Base-by-base conservation (phyloP, 2,113 vertebrate species). In the Alaudala cheleensis region DNA sequence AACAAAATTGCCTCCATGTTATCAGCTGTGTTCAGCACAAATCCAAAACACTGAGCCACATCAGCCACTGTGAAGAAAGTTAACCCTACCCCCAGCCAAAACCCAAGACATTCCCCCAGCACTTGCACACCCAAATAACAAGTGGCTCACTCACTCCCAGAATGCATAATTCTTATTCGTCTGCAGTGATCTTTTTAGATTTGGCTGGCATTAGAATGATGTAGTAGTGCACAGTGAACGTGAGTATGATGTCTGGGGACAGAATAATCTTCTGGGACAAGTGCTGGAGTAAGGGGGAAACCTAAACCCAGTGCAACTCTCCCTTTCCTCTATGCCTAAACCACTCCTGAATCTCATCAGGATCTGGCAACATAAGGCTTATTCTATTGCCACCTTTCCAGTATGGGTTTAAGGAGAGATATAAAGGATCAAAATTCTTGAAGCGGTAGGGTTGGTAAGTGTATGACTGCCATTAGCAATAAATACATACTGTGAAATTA, bases 81-180 rank as follows among this genome's bases (percentile, higher is more conserved):
- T 51, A 66, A 20, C 10, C 50, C 58, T 11, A 44, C 12, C 8
- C 51, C 18, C 28, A 73, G 51, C 12, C 51, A 51, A 45, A 72
- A 73, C 1, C 6, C 44, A 65, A 9, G 0, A 1, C 10, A n/a
- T 24, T 26, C 4, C 9, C 17, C 14, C 14, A 33, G 17, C 21
- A 21, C 22, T 89, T 89, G 79, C 18, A 42, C 13, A 61, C 1
- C 10, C 7, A 49, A 31, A 22, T 37, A 66, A 23, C 9, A 81
- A 86, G 15, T 12, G 29, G 5, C 4, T 14, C 16, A 22, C 40
- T 50, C 37, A 40, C 25, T 15, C 58, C 44, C 44, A 64, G 53
- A 90, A 45, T 66, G 23, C 1, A 58, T 3, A 2, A 2, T 60
- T 74, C 20, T 79, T 67, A 37, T 53, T 25, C 5, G 12, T 58